phyloP scores from a whole-genome alignment of 2,113 vertebrate species.

The Zapus hudsonius region DNA sequence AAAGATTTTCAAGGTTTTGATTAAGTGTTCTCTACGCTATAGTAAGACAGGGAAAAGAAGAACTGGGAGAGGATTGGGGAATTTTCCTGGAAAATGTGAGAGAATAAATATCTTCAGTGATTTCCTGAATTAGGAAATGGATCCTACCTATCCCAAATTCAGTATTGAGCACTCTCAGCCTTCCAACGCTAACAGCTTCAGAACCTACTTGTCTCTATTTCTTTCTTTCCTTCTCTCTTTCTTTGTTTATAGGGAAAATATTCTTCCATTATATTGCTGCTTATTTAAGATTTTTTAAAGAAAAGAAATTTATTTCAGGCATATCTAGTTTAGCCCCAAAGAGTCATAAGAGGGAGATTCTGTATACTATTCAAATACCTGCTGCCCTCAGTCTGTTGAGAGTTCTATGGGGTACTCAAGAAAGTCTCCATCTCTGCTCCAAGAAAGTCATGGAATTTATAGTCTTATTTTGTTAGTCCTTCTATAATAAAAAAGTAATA shows the following conservation, averaged over 20 bases:
- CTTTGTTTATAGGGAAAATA: not conserved
- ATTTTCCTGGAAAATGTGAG: not conserved
- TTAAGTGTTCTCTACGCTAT: not conserved
- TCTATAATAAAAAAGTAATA: not conserved
- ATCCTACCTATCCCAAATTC: too few species aligned
- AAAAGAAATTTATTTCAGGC: not conserved
- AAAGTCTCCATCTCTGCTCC: not conserved
- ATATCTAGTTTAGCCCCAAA: not conserved
- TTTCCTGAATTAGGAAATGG: not conserved
- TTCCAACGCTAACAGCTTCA: not conserved
- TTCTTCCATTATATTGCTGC: not conserved
- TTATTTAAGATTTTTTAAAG: not conserved
- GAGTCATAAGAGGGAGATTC: not conserved
- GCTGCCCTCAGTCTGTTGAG: not conserved
- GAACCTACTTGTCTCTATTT: not conserved
- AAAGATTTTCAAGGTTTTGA: not conserved
- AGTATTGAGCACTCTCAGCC: not conserved
- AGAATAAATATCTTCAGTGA: not conserved
- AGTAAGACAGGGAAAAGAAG: not conserved
- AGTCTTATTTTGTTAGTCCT: not conserved
- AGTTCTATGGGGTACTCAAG: not conserved
- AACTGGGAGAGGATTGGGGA: not conserved
- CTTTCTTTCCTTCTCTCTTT: not conserved
- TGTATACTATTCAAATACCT: not conserved
- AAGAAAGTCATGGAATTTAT: accelerated